These are phyloP conservation scores for Bombus vancouverensis DNA, from an alignment of 1,140 invertebrate genomes.

Conservation along the genomic window DNA sequence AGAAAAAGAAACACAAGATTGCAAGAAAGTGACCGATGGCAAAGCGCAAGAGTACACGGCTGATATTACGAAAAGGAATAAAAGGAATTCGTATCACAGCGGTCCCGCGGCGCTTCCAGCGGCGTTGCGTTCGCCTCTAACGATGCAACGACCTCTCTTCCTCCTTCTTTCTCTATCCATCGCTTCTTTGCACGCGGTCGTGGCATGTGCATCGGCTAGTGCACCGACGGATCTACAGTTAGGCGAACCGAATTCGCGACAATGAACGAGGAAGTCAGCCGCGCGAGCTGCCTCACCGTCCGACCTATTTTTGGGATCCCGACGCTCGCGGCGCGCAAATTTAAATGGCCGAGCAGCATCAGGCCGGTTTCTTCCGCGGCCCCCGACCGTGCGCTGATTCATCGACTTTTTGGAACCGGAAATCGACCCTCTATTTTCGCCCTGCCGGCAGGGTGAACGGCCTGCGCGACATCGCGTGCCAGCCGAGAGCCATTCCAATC, in stretches of 20 bases:
- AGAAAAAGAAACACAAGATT: not conserved
- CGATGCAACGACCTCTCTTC: conserved; percentile 64
- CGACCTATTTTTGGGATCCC: conserved; percentile 74
- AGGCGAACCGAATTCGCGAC: conserved; percentile 81
- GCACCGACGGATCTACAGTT: conserved; percentile 77
- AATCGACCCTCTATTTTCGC: conserved; percentile 53
- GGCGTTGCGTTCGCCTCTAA: conserved; percentile 58
- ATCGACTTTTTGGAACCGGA: conserved; percentile 53
- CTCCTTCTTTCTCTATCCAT: conserved; percentile 1
- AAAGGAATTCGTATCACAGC: conserved; percentile 38
- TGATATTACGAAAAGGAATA: conserved; percentile 1
- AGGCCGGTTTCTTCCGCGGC: conserved; percentile 24
- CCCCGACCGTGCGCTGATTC: conserved; percentile 24
- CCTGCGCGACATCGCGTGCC: conserved; percentile 30
- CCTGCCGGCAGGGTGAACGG: conserved; percentile 26
- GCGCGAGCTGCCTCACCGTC: conserved; percentile 39
- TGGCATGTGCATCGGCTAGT: conserved; percentile 68
- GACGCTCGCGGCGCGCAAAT: conserved; percentile 39
- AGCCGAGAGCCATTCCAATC: not conserved
- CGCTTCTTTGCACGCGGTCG: conserved; percentile 25
- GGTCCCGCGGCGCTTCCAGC: conserved; percentile 41
- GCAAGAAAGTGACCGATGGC: not conserved
- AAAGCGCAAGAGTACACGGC: not conserved
- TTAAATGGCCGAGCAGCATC: conserved; percentile 51
- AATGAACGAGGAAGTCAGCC: conserved; percentile 79